Evolutionary conservation across 2,797 vertebrate species (phyloP).

Genomic region (Triplophysa bombifrons): DNA sequence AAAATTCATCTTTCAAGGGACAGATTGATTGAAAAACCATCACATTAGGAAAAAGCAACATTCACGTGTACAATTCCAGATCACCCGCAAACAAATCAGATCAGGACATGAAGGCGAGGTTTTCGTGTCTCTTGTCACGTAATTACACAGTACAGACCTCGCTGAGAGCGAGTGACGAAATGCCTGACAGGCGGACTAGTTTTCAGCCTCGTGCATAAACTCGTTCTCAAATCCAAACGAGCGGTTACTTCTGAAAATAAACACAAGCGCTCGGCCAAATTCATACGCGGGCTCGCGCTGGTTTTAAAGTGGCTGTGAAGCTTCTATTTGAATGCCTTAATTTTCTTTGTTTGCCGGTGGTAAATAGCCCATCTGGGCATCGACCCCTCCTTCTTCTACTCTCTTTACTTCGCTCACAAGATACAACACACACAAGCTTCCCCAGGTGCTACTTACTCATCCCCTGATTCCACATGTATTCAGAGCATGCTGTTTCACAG

Average conservation of each 20-base stretch:
- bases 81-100: constrained; percentile 70
- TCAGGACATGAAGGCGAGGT: constrained; percentile 57
- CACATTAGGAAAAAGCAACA: constrained; percentile 59
- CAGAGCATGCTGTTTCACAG: constrained; percentile 66
- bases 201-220: constrained; percentile 38
- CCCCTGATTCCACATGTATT: constrained; percentile 66
- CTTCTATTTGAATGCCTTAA: constrained; percentile 48
- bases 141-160: constrained; percentile 51
- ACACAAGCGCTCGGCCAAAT: constrained; percentile 38
- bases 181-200: constrained; percentile 43
- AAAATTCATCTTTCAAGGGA: constrained; percentile 66
- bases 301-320: constrained; percentile 52
- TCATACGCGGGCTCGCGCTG: constrained; percentile 27
- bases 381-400: constrained; percentile 32
- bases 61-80: constrained; percentile 67
- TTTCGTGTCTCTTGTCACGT: constrained; percentile 42
- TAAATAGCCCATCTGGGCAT: constrained; percentile 57
- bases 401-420: constrained; percentile 37
- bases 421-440: constrained; percentile 50
- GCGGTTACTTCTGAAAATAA: constrained; percentile 56
- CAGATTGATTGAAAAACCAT: constrained; percentile 69
- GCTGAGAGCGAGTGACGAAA: constrained; percentile 42
- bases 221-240: constrained; percentile 43
- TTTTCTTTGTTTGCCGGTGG: constrained; percentile 60
- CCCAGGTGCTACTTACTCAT: constrained; percentile 61